Evolutionary conservation across 2,797 vertebrate genomes (phyloP).

Genomic region (Mionectes olivaceus): DNA sequence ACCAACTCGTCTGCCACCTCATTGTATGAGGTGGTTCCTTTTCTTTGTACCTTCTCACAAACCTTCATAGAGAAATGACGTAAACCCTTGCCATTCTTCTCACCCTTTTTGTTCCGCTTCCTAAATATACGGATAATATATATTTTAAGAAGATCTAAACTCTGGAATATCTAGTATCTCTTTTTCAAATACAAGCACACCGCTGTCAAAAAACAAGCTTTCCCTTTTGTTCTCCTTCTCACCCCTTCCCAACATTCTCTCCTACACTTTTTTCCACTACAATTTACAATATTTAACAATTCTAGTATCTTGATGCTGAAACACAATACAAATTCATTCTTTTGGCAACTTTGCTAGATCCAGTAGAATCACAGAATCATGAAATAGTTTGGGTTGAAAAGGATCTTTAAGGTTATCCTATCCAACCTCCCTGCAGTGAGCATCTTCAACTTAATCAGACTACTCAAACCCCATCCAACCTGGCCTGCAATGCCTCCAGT

Average conservation of each 20-base stretch:
- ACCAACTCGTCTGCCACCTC: slow-evolving; percentile 98
- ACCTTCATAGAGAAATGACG: slow-evolving; percentile 99
- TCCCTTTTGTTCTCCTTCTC: not conserved
- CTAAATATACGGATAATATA: slow-evolving; percentile 43
- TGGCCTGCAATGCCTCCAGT: not conserved
- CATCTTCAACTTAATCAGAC: not conserved
- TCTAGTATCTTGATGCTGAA: not conserved
- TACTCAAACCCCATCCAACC: not conserved
- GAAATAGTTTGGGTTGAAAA: not conserved
- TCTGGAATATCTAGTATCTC: slow-evolving; percentile 32
- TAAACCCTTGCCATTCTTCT: slow-evolving; percentile 98
- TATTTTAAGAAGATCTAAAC: slow-evolving; percentile 54
- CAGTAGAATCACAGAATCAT: not conserved
- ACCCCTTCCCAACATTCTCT: not conserved
- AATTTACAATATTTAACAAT: not conserved
- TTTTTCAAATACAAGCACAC: slow-evolving; percentile 31
- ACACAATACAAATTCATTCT: not conserved
- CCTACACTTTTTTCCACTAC: not conserved
- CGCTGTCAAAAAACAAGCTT: not conserved
- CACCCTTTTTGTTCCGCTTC: slow-evolving; percentile 90
- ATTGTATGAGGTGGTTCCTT: slow-evolving; percentile 98
- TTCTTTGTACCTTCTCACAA: slow-evolving; percentile 98
- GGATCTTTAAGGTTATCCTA: not conserved
- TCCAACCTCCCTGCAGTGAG: not conserved
- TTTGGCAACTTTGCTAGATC: not conserved